Evolutionary conservation across 23 tunicate genomes (phyloP), one percentile per base, ranked within the genome.

Genomic region (Trididemnum miniatum): DNA sequence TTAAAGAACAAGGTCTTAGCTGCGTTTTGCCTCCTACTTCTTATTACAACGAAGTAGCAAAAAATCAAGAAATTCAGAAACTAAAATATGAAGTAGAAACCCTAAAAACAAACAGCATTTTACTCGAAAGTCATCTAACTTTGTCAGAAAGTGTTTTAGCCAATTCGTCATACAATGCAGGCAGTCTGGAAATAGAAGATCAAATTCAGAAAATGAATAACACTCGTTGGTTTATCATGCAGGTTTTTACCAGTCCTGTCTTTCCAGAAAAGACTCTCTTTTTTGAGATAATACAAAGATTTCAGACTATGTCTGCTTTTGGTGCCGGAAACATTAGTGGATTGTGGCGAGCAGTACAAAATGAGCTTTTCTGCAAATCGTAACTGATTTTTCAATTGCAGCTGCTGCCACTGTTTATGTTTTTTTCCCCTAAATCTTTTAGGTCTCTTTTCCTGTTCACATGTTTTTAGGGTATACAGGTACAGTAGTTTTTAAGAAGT

Each of bases 321-420:
- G 98, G 98, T 23, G 98, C 98, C 0, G 90, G 93, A 7, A 93
- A 93, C 54, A 93, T 93, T 31, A 65, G 79, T 31, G 87, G 89
- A 0, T 31, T 93, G 71, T 93, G 93, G 93, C 32, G 72, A 33
- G 90, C 91, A 2, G 87, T 86, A 0, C 90, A 91, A 59, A 79
- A 79, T 1, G 84, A 79, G 15, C 15, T 86, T 33, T 85, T 85
- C 49, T 49, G 18, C 12, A 9, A 49, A 49, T 49, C 18, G n/a
- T n/a, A 9, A 49, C n/a, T n/a, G n/a, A n/a, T n/a, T n/a, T n/a
- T n/a, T n/a, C n/a, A n/a, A n/a, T n/a, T n/a, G n/a, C n/a, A n/a
- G n/a, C n/a, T n/a, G n/a, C n/a, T n/a, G n/a, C n/a, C n/a, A n/a
- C n/a, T n/a, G n/a, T n/a, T n/a, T n/a, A n/a, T n/a, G n/a, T n/a